These are phyloP conservation scores for Amaurobius ferox DNA, from an alignment of 2,888 invertebrate species.

Conservation along the genomic window DNA sequence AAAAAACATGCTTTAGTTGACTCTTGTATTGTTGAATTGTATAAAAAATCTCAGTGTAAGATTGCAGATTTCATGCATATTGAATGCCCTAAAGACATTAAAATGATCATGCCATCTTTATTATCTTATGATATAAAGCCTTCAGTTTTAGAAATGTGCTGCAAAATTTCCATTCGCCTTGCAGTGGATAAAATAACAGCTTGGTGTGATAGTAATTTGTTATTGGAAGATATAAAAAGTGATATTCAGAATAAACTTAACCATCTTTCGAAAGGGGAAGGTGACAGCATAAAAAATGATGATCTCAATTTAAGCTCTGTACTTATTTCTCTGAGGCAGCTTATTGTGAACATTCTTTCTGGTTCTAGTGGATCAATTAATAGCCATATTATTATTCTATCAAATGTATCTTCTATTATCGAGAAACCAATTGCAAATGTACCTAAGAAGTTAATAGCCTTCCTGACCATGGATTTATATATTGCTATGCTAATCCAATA, in stretches of 20 bases:
- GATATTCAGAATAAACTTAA: slow-evolving; percentile 49
- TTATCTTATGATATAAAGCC: slow-evolving; percentile 41
- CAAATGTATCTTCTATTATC: background rate
- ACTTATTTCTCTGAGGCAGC: slow-evolving; percentile 5
- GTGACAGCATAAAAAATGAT: background rate
- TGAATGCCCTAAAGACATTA: slow-evolving; percentile 21
- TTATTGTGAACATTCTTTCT: slow-evolving; percentile 16
- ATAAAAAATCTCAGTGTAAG: slow-evolving; percentile 26
- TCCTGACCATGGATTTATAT: slow-evolving; percentile 49
- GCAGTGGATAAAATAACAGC: slow-evolving; percentile 36
- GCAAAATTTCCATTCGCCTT: slow-evolving; percentile 29
- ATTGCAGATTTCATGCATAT: slow-evolving; percentile 5
- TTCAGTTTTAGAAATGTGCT: slow-evolving; percentile 33
- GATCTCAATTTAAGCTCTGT: slow-evolving; percentile 1
- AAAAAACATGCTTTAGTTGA: slow-evolving; percentile 31
- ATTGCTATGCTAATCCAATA: slow-evolving; percentile 39
- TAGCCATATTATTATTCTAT: background rate
- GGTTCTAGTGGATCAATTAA: background rate
- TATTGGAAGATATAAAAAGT: slow-evolving; percentile 24
- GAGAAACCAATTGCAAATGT: background rate
- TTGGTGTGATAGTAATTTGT: slow-evolving; percentile 55
- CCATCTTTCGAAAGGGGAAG: slow-evolving; percentile 22
- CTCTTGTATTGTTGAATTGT: slow-evolving; percentile 8
- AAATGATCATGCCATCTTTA: slow-evolving; percentile 20
- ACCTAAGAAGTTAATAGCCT: slow-evolving; percentile 20